phyloP scores from a whole-genome alignment of 2,797 vertebrate genomes.

The Danio kyathit region DNA sequence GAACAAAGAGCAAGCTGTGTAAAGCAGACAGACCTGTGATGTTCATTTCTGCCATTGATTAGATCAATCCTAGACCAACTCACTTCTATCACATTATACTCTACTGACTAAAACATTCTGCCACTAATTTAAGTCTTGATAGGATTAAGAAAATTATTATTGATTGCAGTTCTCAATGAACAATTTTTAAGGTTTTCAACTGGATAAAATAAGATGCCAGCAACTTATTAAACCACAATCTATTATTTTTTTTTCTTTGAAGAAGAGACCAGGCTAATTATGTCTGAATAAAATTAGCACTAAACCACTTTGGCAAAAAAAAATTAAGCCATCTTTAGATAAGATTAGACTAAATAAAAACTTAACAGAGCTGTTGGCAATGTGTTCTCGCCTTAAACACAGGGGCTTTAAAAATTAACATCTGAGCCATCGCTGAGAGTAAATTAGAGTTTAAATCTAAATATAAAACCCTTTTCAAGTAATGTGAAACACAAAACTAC shows the following conservation, averaged over 20 bases:
- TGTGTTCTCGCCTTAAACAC: background rate
- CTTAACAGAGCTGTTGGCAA: background rate
- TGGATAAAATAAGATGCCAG: background rate
- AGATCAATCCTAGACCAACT: background rate
- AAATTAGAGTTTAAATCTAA: background rate
- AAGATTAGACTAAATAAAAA: background rate
- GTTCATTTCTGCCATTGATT: background rate
- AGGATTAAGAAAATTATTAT: background rate
- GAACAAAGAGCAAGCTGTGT: background rate
- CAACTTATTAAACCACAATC: background rate
- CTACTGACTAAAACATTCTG: background rate
- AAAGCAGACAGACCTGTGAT: background rate
- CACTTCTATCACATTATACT: background rate
- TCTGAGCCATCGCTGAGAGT: background rate
- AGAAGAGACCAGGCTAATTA: constrained; percentile 4
- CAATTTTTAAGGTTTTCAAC: background rate
- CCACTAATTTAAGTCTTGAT: background rate
- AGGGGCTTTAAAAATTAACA: background rate
- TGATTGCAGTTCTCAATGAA: background rate
- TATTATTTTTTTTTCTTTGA: background rate
- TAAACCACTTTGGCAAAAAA: background rate
- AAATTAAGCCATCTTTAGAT: background rate
- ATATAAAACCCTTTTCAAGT: background rate
- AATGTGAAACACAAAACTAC: background rate
- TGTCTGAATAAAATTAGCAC: constrained; percentile 10